Conservation (phyloP, 2,113 vertebrate genomes). For the Protobothrops mucrosquamatus region DNA sequence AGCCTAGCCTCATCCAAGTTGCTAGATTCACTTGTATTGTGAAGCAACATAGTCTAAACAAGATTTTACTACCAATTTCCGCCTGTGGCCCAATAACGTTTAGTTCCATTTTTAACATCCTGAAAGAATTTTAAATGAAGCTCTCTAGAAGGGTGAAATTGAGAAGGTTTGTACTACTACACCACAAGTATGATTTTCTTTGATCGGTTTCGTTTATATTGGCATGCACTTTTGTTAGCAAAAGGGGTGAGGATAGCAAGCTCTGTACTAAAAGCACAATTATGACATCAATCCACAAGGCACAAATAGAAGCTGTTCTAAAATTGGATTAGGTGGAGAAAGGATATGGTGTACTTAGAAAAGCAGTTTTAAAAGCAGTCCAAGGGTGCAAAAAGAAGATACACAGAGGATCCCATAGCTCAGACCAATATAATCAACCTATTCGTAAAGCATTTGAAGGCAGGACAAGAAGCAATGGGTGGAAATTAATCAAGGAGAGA, state of each 20-base stretch:
- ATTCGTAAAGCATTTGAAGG: background rate
- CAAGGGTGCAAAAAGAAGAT: background rate
- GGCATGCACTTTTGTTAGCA: background rate
- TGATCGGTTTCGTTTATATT: slow-evolving; percentile 22
- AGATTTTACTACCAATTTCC: background rate
- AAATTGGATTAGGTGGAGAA: background rate
- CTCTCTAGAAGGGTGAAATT: background rate
- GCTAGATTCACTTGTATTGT: background rate
- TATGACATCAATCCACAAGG: slow-evolving; percentile 13
- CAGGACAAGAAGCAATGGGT: background rate
- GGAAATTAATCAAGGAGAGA: background rate
- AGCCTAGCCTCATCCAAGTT: background rate
- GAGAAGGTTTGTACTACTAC: background rate
- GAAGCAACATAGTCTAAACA: background rate
- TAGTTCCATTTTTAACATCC: background rate
- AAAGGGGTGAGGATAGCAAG: slow-evolving; percentile 9
- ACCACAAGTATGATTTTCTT: slow-evolving; percentile 23
- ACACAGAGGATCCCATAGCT: background rate
- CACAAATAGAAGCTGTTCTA: slow-evolving; percentile 17
- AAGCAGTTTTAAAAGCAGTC: background rate
- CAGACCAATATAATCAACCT: background rate
- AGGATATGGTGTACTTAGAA: background rate
- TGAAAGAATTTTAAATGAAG: background rate
- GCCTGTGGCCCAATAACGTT: background rate
- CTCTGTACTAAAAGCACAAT: slow-evolving; percentile 1